Base-by-base conservation (phyloP, 2,888 invertebrate species). In the Spisula subtruncata region DNA sequence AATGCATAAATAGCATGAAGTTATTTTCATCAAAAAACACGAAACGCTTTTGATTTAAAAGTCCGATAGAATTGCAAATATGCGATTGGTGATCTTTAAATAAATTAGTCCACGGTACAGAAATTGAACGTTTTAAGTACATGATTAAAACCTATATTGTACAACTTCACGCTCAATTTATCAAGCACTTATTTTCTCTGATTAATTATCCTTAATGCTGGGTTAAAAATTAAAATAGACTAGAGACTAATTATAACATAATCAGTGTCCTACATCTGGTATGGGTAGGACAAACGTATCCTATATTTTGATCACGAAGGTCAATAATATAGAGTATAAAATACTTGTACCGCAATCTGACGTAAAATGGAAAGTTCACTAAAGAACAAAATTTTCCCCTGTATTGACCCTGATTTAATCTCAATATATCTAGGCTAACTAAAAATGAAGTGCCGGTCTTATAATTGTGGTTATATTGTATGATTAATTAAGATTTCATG, bases 21-120 rank as follows among this genome's bases (percentile, higher is more conserved):
- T 75, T 75, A 35, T 75, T 75, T 75, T 14, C 75, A 32, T 18
- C 14, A 32, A 75, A 71, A 71, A 75, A 16, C 32, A 75, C 75
- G 75, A 75, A 35, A 75, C 35, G 75, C n/a, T 32, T 10, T 35
- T 75, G 75, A 35, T 32, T 75, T 35, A 14, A 75, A 35, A 14
- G 75, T 75, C 35, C 35, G 75, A 75, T 75, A 75, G 35, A 75
- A 75, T 75, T 32, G 29, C 75, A 75, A 75, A 75, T 35, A 75
- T 75, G 75, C 14, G 32, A 75, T 32, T 35, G 1, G 18, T 8
- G n/a, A 60, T 60, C n/a, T 60, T 60, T 60, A 14, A 29, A 18
- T 75, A 75, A 32, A 29, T 32, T 32, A 32, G 75, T 16, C 75
- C 35, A 18, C 12, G 18, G 75, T 75, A 18, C 8, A 32, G 18